Percentiles rank a stretch among this genome's conserved stretches.
Conservation (phyloP, 2,888 invertebrate species). For the Noctua comes region DNA sequence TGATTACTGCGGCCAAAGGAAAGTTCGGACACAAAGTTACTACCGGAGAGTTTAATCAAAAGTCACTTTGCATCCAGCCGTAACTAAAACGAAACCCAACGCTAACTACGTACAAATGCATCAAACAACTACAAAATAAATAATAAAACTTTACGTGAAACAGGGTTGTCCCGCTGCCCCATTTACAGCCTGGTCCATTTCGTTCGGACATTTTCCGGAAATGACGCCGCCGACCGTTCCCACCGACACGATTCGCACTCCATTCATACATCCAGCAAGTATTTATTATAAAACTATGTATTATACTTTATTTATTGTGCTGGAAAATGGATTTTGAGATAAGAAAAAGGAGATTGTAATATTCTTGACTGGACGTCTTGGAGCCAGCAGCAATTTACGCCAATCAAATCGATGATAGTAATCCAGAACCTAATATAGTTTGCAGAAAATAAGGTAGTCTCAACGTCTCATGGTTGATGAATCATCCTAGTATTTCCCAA, state of each 20-base stretch:
- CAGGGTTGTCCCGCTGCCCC: conserved; percentile 50
- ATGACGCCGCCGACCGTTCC: conserved; percentile 59
- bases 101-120: conserved; percentile 11
- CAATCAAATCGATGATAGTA: not conserved
- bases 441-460: not conserved
- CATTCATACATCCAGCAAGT: conserved; percentile 44
- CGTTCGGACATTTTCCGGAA: conserved; percentile 59
- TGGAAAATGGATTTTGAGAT: conserved; percentile 23
- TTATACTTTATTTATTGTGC: conserved; percentile 35
- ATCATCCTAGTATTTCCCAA: not conserved
- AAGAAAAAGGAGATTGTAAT: not conserved
- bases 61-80: not conserved
- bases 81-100: not conserved
- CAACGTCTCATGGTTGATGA: not conserved
- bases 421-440: not conserved
- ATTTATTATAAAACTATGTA: conserved; percentile 23
- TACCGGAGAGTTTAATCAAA: not conserved
- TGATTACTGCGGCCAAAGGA: not conserved
- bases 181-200: conserved; percentile 57
- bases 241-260: conserved; percentile 44
- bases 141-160: conserved; percentile 43
- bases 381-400: too few species aligned
- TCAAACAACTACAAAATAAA: conserved; percentile 37
- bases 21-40: not conserved
- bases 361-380: not conserved